Base-by-base conservation (phyloP, 1,140 invertebrate species). In the Cephus cinctus region DNA sequence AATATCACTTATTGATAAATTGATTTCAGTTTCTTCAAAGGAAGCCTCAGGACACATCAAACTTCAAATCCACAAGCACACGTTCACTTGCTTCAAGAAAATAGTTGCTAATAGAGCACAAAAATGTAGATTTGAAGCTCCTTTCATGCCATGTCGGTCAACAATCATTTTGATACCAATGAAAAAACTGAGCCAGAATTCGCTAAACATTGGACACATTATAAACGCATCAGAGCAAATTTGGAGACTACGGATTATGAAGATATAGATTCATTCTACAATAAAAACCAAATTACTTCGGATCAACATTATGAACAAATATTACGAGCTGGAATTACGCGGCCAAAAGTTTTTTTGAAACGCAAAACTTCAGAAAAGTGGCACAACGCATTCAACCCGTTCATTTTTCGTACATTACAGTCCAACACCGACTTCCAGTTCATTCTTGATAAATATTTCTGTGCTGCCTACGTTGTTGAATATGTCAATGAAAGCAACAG, bases 361-460 rank as follows among this genome's bases (percentile, higher is more conserved):
- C 47, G 62, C 15, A 2, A 47, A 32, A 45, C 53, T 3, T 21
- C 22, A 5, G 56, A 70, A 50, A 66, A 64, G 48, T 67, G 61
- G 63, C 42, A 50, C 32, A 70, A 61, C 42, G 30, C 56, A n/a
- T 68, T 61, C 40, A 69, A 71, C 57, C 67, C 67, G 2, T 68
- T 57, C 9, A 35, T 69, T 16, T 31, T 63, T 5, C 52, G 55
- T 36, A 23, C 59, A 19, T 16, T 67, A 3, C 36, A 61, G 47
- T 73, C 68, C 0, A 73, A 68, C 31, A 76, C 47, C 18, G 67
- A 75, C 42, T 45, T 74, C 19, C 69, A 77, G 51, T 59, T 71
- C 19, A 73, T 75, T 18, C 50, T 53, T 3, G 70, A 75, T 5
- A 65, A 70, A 49, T 71, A 74, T 54, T 63, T 67, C 2, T 75